Conservation (phyloP, 2,888 invertebrate species). For the Scaptomyza caliginosa region DNA sequence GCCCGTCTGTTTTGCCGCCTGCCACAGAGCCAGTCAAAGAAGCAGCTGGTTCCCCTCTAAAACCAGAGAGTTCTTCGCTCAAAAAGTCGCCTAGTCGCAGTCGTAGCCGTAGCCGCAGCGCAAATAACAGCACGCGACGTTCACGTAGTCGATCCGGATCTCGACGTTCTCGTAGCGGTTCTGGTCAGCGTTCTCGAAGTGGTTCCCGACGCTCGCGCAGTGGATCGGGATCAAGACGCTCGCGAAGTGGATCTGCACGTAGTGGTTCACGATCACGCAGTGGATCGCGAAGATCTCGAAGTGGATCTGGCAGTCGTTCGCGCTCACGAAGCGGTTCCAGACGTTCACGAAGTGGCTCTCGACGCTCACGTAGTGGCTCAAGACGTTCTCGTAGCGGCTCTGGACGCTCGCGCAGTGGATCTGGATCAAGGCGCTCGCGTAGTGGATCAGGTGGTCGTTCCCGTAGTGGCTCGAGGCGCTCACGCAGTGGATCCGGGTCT, state of each 20-base stretch:
- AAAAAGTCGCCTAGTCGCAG: slow-evolving; percentile 75
- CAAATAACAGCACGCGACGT: slow-evolving; percentile 44
- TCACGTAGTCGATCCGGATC: slow-evolving; percentile 65
- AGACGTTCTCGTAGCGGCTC: slow-evolving; percentile 50
- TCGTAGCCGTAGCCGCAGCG: slow-evolving; percentile 40
- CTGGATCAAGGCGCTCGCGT: slow-evolving; percentile 57
- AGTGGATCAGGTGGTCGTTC: slow-evolving; percentile 60
- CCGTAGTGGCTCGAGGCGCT: slow-evolving; percentile 50
- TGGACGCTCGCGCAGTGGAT: slow-evolving; percentile 57
- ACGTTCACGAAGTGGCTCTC: slow-evolving; percentile 69
- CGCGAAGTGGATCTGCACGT: slow-evolving; percentile 26
- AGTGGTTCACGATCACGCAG: slow-evolving; percentile 34
- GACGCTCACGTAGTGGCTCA: slow-evolving; percentile 47
- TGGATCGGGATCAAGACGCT: slow-evolving; percentile 39
- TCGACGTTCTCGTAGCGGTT: slow-evolving; percentile 41
- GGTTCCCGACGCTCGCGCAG: slow-evolving; percentile 44
- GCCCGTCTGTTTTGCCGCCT: neutral
- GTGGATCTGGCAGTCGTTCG: slow-evolving; percentile 33
- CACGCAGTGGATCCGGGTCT: neutral
- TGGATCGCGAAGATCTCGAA: slow-evolving; percentile 45
- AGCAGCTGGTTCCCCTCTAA: slow-evolving; percentile 22
- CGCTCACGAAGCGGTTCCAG: slow-evolving; percentile 45
- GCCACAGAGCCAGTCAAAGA: slow-evolving; percentile 13
- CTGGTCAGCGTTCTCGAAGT: slow-evolving; percentile 35
- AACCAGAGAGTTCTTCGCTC: slow-evolving; percentile 55